These are phyloP conservation scores for Antheraea assamensis DNA, from an alignment of 2,888 invertebrate genomes.

Conservation along the genomic window DNA sequence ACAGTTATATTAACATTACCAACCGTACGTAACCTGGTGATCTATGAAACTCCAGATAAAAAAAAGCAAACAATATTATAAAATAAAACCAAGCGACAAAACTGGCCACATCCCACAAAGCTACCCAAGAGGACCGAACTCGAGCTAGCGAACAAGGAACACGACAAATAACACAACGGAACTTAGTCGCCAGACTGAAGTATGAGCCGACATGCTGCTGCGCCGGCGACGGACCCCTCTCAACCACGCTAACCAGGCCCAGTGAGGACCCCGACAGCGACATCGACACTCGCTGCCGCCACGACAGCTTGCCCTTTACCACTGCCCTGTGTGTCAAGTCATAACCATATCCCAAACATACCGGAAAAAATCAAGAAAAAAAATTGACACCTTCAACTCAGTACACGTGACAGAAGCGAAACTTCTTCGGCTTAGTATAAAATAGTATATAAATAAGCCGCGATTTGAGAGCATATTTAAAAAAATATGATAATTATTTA, in stretches of 20 bases:
- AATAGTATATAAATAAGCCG: too few species aligned
- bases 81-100: constrained; percentile 7
- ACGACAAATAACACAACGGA: background rate
- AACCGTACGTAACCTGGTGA: background rate
- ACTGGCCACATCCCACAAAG: background rate
- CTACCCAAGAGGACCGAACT: background rate
- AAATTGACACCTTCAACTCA: background rate
- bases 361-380: background rate
- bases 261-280: constrained; percentile 42
- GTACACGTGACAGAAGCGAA: background rate
- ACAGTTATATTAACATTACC: background rate
- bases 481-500: too few species aligned
- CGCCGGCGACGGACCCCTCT: constrained; percentile 41
- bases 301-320: constrained; percentile 40
- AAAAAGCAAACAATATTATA: background rate
- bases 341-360: constrained; percentile 21
- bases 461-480: too few species aligned
- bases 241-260: constrained; percentile 34
- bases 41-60: background rate
- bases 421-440: too few species aligned
- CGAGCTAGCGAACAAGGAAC: background rate
- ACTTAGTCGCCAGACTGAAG: constrained; percentile 37
- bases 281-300: constrained; percentile 54
- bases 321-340: constrained; percentile 16
- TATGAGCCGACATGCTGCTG: constrained; percentile 43